Conservation (phyloP, 2,797 vertebrate genomes). For the Thunnus albacares region DNA sequence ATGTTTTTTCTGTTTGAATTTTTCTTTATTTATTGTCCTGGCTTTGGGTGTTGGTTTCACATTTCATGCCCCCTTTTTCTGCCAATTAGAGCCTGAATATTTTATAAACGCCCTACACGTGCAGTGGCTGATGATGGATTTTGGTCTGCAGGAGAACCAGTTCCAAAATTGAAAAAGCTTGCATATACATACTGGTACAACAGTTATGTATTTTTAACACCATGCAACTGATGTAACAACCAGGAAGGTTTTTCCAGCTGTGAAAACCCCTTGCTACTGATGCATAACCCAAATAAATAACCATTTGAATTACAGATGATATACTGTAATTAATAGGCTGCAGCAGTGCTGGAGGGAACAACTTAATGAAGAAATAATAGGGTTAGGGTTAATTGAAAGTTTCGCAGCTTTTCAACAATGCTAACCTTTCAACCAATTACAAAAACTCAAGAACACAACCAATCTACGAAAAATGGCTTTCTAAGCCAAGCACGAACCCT, state of each 20-base stretch:
- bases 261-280: background rate
- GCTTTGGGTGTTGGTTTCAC: conserved; percentile 16
- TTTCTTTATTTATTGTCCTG: conserved; percentile 3
- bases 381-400: conserved; percentile 33
- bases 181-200: conserved; percentile 22
- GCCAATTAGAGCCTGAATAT: conserved; percentile 52
- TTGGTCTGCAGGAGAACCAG: conserved; percentile 24
- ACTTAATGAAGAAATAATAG: conserved; percentile 32
- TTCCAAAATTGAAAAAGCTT: conserved; percentile 28
- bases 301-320: conserved; percentile 15
- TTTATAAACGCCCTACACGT: conserved; percentile 38
- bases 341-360: conserved; percentile 17
- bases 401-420: conserved; percentile 32
- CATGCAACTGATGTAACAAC: conserved; percentile 30
- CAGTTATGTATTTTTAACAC: conserved; percentile 26
- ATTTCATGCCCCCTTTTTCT: conserved; percentile 37
- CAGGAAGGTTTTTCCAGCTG: background rate
- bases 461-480: conserved; percentile 21
- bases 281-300: conserved; percentile 10
- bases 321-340: conserved; percentile 19
- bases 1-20: conserved; percentile 9
- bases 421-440: conserved; percentile 39
- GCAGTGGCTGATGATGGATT: conserved; percentile 37
- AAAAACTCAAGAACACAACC: conserved; percentile 3
- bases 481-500: conserved; percentile 15